Evolutionary conservation across 2,113 vertebrate species (phyloP).

Genomic region (Cairina moschata): DNA sequence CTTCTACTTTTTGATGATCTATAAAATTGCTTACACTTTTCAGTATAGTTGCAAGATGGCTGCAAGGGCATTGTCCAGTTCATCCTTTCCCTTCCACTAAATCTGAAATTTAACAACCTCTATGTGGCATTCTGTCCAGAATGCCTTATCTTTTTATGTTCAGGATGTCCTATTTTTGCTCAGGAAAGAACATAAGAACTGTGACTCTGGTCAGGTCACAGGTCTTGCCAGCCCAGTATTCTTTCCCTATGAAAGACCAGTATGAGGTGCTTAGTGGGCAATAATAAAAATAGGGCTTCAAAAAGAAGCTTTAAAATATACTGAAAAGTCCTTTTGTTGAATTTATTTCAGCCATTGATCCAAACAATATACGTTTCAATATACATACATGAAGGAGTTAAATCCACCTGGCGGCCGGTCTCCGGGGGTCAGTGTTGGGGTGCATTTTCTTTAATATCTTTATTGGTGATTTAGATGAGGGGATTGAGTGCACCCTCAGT

Average conservation of each 20-base stretch:
- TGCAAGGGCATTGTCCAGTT: background rate
- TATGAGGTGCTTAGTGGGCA: background rate
- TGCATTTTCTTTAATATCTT: too few relatives aligned
- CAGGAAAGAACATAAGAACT: background rate
- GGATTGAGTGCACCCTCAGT: too few relatives aligned
- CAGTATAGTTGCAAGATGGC: background rate
- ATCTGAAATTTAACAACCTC: background rate
- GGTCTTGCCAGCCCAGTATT: background rate
- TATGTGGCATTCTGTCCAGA: background rate
- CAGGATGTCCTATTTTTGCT: background rate
- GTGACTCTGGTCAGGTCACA: background rate
- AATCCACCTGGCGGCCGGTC: too few relatives aligned
- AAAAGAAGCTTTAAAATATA: background rate
- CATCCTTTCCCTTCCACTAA: background rate
- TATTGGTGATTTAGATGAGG: too few relatives aligned
- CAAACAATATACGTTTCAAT: background rate
- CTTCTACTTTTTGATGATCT: background rate
- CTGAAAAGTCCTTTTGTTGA: background rate
- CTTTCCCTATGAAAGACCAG: background rate
- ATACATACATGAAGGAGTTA: too few relatives aligned
- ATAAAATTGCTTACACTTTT: background rate
- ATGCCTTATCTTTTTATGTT: background rate
- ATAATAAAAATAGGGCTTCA: background rate
- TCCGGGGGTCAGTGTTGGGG: too few relatives aligned
- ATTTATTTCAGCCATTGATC: background rate